Percentiles rank a stretch among this genome's conserved stretches.
These are phyloP conservation scores for Drosophila anceps DNA, from an alignment of 2,888 invertebrate genomes.

Conservation along the genomic window DNA sequence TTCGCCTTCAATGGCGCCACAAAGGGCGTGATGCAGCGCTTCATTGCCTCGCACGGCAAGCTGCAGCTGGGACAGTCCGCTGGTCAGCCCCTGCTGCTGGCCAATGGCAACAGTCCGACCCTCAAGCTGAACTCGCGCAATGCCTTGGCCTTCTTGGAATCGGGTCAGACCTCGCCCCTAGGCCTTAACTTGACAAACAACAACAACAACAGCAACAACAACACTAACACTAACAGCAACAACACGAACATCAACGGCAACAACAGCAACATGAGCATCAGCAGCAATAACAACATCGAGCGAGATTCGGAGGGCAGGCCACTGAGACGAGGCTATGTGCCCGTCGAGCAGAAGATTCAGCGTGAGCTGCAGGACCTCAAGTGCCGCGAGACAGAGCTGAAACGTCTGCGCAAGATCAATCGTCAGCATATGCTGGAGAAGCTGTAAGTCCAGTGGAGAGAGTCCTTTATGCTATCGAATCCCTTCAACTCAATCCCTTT, in stretches of 20 bases:
- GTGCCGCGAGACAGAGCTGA: conserved; percentile 92
- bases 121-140: conserved; percentile 67
- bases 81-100: conserved; percentile 20
- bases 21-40: conserved; percentile 93
- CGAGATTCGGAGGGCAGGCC: conserved; percentile 88
- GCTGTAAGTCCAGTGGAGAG: conserved; percentile 83
- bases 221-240: conserved; percentile 44
- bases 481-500: not conserved
- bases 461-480: not conserved
- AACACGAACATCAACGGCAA: conserved; percentile 12
- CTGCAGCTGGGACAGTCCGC: conserved; percentile 82
- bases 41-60: conserved; percentile 92
- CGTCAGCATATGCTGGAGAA: conserved; percentile 88
- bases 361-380: conserved; percentile 94
- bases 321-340: conserved; percentile 91
- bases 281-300: conserved; percentile 81
- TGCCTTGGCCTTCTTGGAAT: conserved; percentile 63
- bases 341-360: conserved; percentile 95
- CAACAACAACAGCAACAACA: conserved; percentile 20
- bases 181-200: conserved; percentile 14
- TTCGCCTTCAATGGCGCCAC: conserved; percentile 88
- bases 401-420: conserved; percentile 88
- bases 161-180: conserved; percentile 30
- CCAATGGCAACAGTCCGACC: conserved; percentile 22
- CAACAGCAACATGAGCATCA: conserved; percentile 5